phyloP scores from a whole-genome alignment of 2,888 invertebrate species.

The Lithophane socia region DNA sequence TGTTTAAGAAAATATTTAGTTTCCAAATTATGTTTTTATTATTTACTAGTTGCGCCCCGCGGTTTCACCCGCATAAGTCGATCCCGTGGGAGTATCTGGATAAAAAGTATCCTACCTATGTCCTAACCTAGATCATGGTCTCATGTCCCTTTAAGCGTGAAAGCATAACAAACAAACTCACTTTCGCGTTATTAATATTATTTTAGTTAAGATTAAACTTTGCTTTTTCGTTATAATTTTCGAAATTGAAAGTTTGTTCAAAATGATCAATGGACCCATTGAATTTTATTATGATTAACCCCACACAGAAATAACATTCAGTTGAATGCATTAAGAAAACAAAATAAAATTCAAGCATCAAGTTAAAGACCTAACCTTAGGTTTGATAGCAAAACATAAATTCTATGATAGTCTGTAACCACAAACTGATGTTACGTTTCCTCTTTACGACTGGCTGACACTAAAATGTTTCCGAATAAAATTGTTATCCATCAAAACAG shows the following conservation, averaged over 20 bases:
- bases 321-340: conserved; percentile 17
- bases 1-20: neutral
- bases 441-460: conserved; percentile 81
- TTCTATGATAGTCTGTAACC: conserved; percentile 44
- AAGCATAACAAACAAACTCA: too few relatives aligned
- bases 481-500: conserved; percentile 85
- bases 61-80: too few relatives aligned
- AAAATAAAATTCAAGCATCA: conserved; percentile 21
- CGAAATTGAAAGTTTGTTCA: neutral
- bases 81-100: too few relatives aligned
- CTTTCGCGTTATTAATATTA: too few relatives aligned
- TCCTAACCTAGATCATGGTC: too few relatives aligned
- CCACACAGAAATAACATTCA: conserved; percentile 1
- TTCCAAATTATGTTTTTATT: neutral
- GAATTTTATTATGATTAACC: conserved; percentile 6
- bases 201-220: too few relatives aligned
- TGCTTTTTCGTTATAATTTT: too few relatives aligned
- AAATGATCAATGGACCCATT: neutral
- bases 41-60: neutral
- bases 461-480: conserved; percentile 84
- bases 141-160: too few relatives aligned
- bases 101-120: too few relatives aligned
- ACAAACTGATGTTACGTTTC: conserved; percentile 60
- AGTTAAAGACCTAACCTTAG: conserved; percentile 30
- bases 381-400: conserved; percentile 58